These are phyloP conservation scores for Electrophaes corylata DNA, from an alignment of 2,888 invertebrate genomes.

Conservation along the genomic window DNA sequence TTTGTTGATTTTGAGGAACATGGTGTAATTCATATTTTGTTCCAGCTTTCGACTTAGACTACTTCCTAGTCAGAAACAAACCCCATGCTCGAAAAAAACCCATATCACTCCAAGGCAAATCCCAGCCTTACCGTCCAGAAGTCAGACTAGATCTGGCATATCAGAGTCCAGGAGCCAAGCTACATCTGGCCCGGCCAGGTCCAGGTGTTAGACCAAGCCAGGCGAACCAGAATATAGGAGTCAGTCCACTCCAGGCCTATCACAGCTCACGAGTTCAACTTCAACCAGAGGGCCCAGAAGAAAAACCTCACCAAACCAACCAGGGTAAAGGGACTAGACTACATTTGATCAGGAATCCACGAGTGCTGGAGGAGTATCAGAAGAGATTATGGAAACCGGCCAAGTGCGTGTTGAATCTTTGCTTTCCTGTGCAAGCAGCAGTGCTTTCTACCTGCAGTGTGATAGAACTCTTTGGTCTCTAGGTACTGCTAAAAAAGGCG, in stretches of 20 bases:
- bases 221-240: not conserved
- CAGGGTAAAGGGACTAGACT: not conserved
- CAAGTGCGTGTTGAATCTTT: not conserved
- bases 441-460: not conserved
- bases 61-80: slow-evolving; percentile 2
- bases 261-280: not conserved
- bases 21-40: not conserved
- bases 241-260: not conserved
- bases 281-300: not conserved
- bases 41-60: slow-evolving; percentile 23
- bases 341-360: slow-evolving; percentile 24
- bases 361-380: slow-evolving; percentile 14
- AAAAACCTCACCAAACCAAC: not conserved
- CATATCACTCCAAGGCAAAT: not conserved
- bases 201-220: not conserved
- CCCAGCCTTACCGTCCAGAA: not conserved
- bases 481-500: no score
- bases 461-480: no score
- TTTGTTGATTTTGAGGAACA: no score
- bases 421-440: not conserved
- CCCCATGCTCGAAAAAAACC: not conserved
- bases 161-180: not conserved
- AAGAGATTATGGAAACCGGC: not conserved
- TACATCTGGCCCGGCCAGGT: not conserved
- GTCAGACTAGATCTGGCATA: not conserved